These are phyloP conservation scores for Lutjanus campechanus DNA, from an alignment of 2,797 vertebrate species.

Conservation along the genomic window DNA sequence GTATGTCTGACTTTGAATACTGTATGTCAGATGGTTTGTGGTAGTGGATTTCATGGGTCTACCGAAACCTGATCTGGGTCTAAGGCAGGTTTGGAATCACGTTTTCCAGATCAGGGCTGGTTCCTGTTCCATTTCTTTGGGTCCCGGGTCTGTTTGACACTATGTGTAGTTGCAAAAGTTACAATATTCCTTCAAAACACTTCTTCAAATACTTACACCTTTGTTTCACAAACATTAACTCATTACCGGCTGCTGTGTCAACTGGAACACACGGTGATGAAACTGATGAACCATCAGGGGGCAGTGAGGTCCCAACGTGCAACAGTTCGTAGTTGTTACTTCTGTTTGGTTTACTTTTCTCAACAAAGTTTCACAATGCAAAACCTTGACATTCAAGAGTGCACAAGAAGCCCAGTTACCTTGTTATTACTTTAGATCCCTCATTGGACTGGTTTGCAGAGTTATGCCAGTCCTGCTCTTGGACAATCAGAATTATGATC, in stretches of 20 bases:
- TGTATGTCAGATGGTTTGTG: too few relatives aligned
- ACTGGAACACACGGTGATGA: conserved; percentile 14
- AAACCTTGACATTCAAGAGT: neutral
- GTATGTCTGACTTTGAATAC: too few relatives aligned
- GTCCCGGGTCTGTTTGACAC: too few relatives aligned
- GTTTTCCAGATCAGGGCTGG: too few relatives aligned
- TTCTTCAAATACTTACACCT: too few relatives aligned
- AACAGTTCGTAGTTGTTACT: conserved; percentile 13
- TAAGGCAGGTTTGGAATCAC: too few relatives aligned
- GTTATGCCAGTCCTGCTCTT: neutral
- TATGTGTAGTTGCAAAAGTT: too few relatives aligned
- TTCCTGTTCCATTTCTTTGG: too few relatives aligned
- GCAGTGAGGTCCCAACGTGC: conserved; percentile 17
- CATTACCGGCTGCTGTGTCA: neutral
- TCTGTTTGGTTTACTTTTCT: neutral
- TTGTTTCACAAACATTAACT: conserved; percentile 28
- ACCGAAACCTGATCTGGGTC: too few relatives aligned
- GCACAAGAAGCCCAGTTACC: neutral
- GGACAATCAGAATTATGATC: neutral
- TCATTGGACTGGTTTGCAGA: neutral
- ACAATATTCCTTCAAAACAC: too few relatives aligned
- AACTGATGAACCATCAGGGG: conserved; percentile 18
- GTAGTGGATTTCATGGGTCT: too few relatives aligned
- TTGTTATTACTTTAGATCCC: neutral
- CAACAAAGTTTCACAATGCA: conserved; percentile 5